Evolutionary conservation across 2,113 vertebrate species (phyloP).

Genomic region (Paramisgurnus dabryanus): DNA sequence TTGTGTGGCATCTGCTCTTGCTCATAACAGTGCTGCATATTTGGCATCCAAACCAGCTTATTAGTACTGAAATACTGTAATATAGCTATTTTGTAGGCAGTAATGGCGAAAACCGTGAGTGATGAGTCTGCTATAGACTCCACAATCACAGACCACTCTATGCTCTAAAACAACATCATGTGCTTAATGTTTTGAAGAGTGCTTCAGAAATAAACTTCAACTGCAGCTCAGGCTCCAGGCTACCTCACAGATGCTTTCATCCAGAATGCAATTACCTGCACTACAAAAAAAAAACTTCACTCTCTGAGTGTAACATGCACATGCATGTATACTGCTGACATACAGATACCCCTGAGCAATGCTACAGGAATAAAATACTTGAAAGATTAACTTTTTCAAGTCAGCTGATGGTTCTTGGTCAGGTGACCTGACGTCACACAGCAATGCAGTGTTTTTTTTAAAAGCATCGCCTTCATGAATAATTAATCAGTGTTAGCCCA

Average conservation of each 20-base stretch:
- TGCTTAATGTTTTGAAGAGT: background rate
- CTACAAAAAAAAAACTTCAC: background rate
- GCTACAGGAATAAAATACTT: background rate
- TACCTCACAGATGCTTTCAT: background rate
- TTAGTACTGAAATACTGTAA: too few relatives aligned
- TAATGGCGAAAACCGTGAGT: too few relatives aligned
- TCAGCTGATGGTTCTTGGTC: too few relatives aligned
- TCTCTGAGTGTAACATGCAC: background rate
- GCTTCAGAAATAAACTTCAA: background rate
- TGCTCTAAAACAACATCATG: too few relatives aligned
- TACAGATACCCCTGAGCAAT: background rate
- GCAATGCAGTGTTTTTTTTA: slow-evolving; percentile 14
- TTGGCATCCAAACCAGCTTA: background rate
- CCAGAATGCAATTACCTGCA: background rate
- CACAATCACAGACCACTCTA: slow-evolving; percentile 12
- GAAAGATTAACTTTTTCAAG: background rate
- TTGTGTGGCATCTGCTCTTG: background rate
- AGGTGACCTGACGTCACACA: slow-evolving; percentile 20
- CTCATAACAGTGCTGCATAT: background rate
- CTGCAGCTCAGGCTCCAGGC: background rate
- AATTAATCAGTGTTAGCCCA: slow-evolving; percentile 33
- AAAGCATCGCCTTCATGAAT: slow-evolving; percentile 44
- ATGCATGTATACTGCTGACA: background rate
- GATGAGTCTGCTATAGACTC: too few relatives aligned
- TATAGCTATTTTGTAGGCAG: too few relatives aligned